Percentiles rank a stretch among this genome's conserved stretches.
These are phyloP conservation scores for Chaetophractus vellerosus DNA, from an alignment of 2,797 vertebrate species.

Conservation along the genomic window DNA sequence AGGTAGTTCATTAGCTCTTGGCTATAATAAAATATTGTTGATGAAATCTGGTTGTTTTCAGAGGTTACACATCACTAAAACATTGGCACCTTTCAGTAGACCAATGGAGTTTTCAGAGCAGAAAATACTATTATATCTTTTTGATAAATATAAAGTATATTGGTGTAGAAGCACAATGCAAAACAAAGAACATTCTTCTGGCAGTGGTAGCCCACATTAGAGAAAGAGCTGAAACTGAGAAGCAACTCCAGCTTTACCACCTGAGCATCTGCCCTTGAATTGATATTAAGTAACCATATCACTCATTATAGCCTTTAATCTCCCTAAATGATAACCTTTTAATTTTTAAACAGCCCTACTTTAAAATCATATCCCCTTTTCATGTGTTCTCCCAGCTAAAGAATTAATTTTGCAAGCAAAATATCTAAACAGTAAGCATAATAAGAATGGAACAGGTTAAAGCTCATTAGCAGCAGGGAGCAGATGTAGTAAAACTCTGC, in stretches of 20 bases:
- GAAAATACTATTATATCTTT: background rate
- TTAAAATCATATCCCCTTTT: slow-evolving; percentile 87
- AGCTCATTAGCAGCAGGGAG: slow-evolving; percentile 95
- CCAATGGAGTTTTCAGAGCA: slow-evolving; percentile 14
- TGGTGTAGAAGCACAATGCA: background rate
- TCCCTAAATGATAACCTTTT: slow-evolving; percentile 88
- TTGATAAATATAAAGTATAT: background rate
- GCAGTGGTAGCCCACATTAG: background rate
- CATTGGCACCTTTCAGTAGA: background rate
- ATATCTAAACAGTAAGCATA: slow-evolving; percentile 96
- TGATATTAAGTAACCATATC: slow-evolving; percentile 85
- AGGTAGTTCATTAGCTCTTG: background rate
- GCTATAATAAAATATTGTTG: slow-evolving; percentile 2
- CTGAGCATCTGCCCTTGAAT: slow-evolving; percentile 77
- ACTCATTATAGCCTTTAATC: slow-evolving; percentile 87
- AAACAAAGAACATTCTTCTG: slow-evolving; percentile 23
- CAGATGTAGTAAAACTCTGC: slow-evolving; percentile 95
- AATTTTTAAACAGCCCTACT: slow-evolving; percentile 90
- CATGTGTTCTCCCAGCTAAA: slow-evolving; percentile 91
- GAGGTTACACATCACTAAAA: background rate
- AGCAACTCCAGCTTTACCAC: slow-evolving; percentile 65
- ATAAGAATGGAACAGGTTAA: slow-evolving; percentile 97
- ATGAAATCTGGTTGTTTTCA: slow-evolving; percentile 37
- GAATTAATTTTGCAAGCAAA: slow-evolving; percentile 92
- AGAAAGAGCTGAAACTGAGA: slow-evolving; percentile 23